Percentiles rank a stretch among this genome's conserved stretches.
phyloP scores from a whole-genome alignment of 2,888 invertebrate species.

The Eristalinus sepulchralis region DNA sequence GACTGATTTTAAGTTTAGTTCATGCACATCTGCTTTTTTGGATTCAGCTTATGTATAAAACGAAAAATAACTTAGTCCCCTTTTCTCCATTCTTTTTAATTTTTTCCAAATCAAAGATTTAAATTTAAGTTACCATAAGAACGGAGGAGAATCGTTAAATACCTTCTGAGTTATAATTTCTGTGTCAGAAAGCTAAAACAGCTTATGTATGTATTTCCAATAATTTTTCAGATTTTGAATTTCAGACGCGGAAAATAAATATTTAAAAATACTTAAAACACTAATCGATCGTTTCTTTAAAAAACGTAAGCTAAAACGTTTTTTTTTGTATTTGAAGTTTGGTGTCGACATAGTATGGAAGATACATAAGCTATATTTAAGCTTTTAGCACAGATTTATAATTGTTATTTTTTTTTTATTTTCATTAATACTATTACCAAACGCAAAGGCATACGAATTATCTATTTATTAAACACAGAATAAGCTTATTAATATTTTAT shows the following conservation, averaged over 20 bases:
- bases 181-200: neutral
- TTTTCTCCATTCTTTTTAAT: slow-evolving; percentile 28
- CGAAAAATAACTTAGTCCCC: neutral
- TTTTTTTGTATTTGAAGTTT: no score
- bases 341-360: no score
- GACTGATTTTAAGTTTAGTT: slow-evolving; percentile 67
- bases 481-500: slow-evolving; percentile 65
- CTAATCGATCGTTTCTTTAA: no score
- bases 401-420: slow-evolving; percentile 10
- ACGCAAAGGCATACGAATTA: slow-evolving; percentile 59
- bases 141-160: slow-evolving; percentile 9
- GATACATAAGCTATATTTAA: no score
- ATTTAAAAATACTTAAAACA: no score
- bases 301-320: no score
- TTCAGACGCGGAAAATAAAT: no score
- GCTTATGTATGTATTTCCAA: no score
- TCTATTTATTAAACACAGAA: slow-evolving; percentile 61
- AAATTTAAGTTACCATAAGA: slow-evolving; percentile 26
- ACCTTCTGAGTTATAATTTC: slow-evolving; percentile 26
- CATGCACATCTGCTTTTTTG: slow-evolving; percentile 42
- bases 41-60: slow-evolving; percentile 26
- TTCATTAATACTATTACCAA: slow-evolving; percentile 58
- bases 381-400: neutral
- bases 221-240: neutral
- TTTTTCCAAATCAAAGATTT: slow-evolving; percentile 9